A percentile compares a stretch with the other conserved stretches of the same genome.
phyloP scores from a whole-genome alignment of 2,888 invertebrate genomes.

The Cybosia mesomella region DNA sequence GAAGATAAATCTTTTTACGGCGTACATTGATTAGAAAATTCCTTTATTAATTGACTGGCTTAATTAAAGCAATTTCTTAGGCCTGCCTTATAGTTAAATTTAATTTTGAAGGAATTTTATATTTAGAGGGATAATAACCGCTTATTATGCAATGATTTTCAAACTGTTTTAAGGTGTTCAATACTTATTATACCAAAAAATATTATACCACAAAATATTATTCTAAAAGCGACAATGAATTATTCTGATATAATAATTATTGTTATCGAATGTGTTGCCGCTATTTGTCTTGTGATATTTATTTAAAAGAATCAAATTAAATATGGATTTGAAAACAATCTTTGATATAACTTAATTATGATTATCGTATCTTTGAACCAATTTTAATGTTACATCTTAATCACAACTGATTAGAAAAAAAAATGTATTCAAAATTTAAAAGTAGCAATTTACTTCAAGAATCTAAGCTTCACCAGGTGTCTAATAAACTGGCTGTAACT shows the following conservation, averaged over 20 bases:
- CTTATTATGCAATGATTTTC: background rate
- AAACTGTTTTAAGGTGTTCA: background rate
- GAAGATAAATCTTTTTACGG: conserved; percentile 84
- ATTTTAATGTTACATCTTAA: background rate
- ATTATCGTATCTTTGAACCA: background rate
- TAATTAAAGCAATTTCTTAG: conserved; percentile 73
- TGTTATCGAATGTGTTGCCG: conserved; percentile 16
- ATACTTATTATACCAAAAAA: background rate
- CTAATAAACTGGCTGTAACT: background rate
- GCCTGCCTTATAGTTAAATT: conserved; percentile 52
- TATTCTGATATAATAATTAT: conserved; percentile 22
- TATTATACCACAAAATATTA: conserved; percentile 20
- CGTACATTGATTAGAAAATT: conserved; percentile 83
- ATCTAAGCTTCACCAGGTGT: background rate
- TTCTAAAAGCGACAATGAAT: conserved; percentile 21
- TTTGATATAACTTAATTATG: background rate
- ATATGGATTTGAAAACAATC: background rate
- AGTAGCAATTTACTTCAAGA: background rate
- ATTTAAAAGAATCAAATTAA: background rate
- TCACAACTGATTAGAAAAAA: background rate
- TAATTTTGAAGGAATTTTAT: conserved; percentile 21
- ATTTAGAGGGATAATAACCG: conserved; percentile 1
- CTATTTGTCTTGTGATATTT: conserved; percentile 20
- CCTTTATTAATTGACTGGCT: conserved; percentile 79
- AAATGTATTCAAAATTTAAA: background rate